These are phyloP conservation scores for Trichomycterus rosablanca DNA, from an alignment of 2,113 vertebrate genomes.

Conservation along the genomic window DNA sequence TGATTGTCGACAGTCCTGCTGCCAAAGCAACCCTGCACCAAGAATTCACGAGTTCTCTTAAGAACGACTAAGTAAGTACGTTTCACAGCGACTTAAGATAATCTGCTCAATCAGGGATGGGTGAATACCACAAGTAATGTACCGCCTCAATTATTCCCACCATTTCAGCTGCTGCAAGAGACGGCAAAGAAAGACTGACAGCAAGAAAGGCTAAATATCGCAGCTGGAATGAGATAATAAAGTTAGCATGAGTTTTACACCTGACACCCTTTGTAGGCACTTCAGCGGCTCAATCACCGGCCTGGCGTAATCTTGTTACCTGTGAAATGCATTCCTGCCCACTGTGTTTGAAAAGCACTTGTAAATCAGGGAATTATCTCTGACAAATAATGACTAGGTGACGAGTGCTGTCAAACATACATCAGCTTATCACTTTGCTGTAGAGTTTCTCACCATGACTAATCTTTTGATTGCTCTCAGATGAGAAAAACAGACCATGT, in stretches of 20 bases:
- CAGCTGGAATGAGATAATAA: slow-evolving; percentile 23
- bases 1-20: not conserved
- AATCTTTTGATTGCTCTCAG: not conserved
- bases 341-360: slow-evolving; percentile 79
- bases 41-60: slow-evolving; percentile 6
- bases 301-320: slow-evolving; percentile 89
- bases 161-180: slow-evolving; percentile 17
- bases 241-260: slow-evolving; percentile 53
- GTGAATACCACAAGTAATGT: slow-evolving; percentile 12
- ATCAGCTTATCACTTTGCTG: not conserved
- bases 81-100: slow-evolving; percentile 1
- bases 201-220: slow-evolving; percentile 2
- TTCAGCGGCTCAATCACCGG: slow-evolving; percentile 86
- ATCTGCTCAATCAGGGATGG: slow-evolving; percentile 22
- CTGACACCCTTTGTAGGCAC: slow-evolving; percentile 80
- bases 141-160: slow-evolving; percentile 23
- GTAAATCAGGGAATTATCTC: slow-evolving; percentile 49
- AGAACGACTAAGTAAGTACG: not conserved
- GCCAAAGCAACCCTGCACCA: not conserved
- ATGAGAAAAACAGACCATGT: not conserved
- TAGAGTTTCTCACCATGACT: not conserved
- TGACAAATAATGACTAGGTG: slow-evolving; percentile 30
- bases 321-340: slow-evolving; percentile 93
- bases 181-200: slow-evolving; percentile 14
- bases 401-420: slow-evolving; percentile 8